Conservation (phyloP, 2,113 vertebrate genomes). For the Paralichthys olivaceus region DNA sequence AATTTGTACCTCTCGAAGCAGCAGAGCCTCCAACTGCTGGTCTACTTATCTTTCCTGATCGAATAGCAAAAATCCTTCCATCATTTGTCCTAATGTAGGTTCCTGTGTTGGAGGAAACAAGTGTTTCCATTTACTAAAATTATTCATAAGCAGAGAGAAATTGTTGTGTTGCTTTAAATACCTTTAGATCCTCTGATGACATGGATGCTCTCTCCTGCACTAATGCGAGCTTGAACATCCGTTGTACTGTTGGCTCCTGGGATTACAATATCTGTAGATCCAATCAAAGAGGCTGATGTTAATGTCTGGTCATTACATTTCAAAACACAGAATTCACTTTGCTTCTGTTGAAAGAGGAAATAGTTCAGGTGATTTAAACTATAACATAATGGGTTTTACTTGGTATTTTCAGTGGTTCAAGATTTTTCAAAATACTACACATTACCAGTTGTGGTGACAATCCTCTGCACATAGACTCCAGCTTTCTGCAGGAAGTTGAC, state of each 20-base stretch:
- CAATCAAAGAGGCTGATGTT: conserved; percentile 44
- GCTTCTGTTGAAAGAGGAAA: not conserved
- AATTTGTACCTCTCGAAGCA: conserved; percentile 86
- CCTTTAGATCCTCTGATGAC: conserved; percentile 98
- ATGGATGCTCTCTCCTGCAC: conserved; percentile 96
- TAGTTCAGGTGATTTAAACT: not conserved
- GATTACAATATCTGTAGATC: conserved; percentile 94
- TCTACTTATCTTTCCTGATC: conserved; percentile 91
- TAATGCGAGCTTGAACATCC: conserved; percentile 96
- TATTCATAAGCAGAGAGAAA: not conserved
- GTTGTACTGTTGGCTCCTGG: conserved; percentile 96
- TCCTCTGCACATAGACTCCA: conserved; percentile 95
- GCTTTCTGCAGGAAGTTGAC: conserved; percentile 97
- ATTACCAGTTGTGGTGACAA: conserved; percentile 95
- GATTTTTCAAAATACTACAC: not conserved
- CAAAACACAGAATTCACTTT: not conserved
- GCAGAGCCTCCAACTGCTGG: conserved; percentile 80
- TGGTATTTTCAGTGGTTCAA: no score
- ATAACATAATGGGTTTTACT: not conserved
- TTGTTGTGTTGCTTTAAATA: conserved; percentile 55
- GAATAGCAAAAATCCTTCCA: conserved; percentile 96
- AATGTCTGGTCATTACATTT: not conserved
- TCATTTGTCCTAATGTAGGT: conserved; percentile 97
- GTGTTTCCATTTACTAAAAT: not conserved
- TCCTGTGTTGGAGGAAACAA: conserved; percentile 78